A percentile compares a stretch with the other conserved stretches of the same genome.
phyloP scores from a whole-genome alignment of 2,113 vertebrate genomes.

The Lycocorax pyrrhopterus region DNA sequence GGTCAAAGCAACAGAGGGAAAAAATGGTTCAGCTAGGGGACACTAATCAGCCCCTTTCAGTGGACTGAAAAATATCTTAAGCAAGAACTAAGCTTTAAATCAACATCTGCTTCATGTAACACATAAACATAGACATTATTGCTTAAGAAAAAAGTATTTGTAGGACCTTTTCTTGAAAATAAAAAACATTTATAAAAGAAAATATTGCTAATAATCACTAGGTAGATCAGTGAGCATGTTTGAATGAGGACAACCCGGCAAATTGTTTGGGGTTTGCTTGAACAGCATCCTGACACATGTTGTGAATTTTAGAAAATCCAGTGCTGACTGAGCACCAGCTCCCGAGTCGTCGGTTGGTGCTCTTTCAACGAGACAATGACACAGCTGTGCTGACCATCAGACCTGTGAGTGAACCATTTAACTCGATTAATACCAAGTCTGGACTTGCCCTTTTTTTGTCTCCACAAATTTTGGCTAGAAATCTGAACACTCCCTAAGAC shows the following conservation, averaged over 20 bases:
- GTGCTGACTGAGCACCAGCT: neutral
- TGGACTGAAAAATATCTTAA: neutral
- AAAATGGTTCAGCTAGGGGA: constrained; percentile 32
- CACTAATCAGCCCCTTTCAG: constrained; percentile 3
- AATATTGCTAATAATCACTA: neutral
- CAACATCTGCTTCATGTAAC: neutral
- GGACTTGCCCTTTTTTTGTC: neutral
- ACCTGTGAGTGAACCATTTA: neutral
- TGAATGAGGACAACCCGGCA: neutral
- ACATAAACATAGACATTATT: neutral
- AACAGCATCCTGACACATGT: neutral
- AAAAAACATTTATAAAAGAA: neutral
- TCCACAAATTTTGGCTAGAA: neutral
- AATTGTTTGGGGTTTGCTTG: neutral
- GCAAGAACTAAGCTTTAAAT: constrained; percentile 5
- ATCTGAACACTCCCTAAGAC: neutral
- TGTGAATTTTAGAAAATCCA: neutral
- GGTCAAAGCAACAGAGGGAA: constrained; percentile 35
- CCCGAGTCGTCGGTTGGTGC: fast-evolving
- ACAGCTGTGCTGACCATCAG: neutral
- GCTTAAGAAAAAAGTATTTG: neutral
- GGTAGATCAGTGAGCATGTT: neutral
- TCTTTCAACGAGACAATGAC: neutral
- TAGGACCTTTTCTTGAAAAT: neutral
- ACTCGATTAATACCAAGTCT: neutral